These are phyloP conservation scores for Engraulis encrasicolus DNA, from an alignment of 2,113 vertebrate species.

Conservation along the genomic window DNA sequence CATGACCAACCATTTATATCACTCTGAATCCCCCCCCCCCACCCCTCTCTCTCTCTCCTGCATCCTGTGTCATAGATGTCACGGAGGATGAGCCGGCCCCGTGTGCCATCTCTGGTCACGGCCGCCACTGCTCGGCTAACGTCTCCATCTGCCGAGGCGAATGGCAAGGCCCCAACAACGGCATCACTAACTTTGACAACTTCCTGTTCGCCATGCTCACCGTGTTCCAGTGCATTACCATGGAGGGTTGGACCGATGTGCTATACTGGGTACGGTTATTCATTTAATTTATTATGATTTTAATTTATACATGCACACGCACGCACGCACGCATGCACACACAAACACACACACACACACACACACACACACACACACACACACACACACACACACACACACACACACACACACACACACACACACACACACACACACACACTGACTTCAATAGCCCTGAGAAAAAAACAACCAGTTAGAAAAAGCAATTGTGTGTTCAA, in stretches of 20 bases:
- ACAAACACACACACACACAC: too few species aligned
- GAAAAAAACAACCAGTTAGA: too few species aligned
- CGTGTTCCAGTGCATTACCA: slow-evolving; percentile 98
- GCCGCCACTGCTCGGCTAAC: slow-evolving; percentile 88
- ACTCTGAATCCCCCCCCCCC: not conserved
- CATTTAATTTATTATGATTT: too few species aligned
- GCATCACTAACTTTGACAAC: slow-evolving; percentile 99
- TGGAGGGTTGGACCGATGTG: slow-evolving; percentile 99
- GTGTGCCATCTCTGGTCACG: slow-evolving; percentile 93
- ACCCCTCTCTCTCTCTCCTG: not conserved
- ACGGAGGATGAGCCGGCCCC: slow-evolving; percentile 92
- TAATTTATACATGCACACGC: too few species aligned
- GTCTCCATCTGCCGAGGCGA: slow-evolving; percentile 88
- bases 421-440: too few species aligned
- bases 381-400: too few species aligned
- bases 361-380: too few species aligned
- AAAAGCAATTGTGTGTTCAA: too few species aligned
- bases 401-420: too few species aligned
- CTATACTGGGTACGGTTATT: slow-evolving; percentile 88
- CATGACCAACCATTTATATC: not conserved
- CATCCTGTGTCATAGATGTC: slow-evolving; percentile 70
- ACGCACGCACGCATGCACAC: too few species aligned
- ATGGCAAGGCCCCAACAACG: slow-evolving; percentile 96
- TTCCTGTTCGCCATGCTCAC: slow-evolving; percentile 98
- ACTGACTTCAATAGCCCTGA: too few species aligned